Percentiles rank a stretch among this genome's conserved stretches.
These are phyloP conservation scores for Drosophila erecta DNA, from an alignment of 1,140 invertebrate species.

Conservation along the genomic window DNA sequence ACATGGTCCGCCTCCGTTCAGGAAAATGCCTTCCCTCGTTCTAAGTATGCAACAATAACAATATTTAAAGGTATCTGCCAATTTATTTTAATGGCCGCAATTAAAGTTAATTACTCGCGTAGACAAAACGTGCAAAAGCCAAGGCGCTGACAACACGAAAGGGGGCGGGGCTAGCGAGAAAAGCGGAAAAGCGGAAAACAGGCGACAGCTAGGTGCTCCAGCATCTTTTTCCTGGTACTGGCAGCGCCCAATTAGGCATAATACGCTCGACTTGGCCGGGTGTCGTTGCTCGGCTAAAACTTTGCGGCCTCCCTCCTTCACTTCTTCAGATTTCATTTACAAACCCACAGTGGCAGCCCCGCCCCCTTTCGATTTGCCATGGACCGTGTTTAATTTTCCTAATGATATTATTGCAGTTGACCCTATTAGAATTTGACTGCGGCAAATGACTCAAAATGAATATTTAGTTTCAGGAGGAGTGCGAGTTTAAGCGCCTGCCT, in stretches of 20 bases:
- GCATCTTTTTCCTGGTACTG: constrained; percentile 45
- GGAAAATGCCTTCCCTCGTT: constrained; percentile 15
- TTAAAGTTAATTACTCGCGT: constrained; percentile 84
- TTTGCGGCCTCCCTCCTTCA: constrained; percentile 49
- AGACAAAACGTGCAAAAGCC: constrained; percentile 83
- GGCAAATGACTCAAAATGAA: constrained; percentile 81
- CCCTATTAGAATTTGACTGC: constrained; percentile 79
- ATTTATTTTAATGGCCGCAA: constrained; percentile 84
- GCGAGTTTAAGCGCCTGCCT: constrained; percentile 52
- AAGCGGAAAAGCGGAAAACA: constrained; percentile 30
- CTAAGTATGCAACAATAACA: constrained; percentile 82
- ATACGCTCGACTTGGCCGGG: constrained; percentile 75
- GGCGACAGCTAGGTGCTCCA: constrained; percentile 59
- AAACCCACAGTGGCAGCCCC: neutral
- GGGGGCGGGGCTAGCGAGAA: constrained; percentile 1
- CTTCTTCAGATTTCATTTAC: constrained; percentile 1
- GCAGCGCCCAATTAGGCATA: constrained; percentile 81
- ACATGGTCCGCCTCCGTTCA: constrained; percentile 6
- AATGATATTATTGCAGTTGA: constrained; percentile 84
- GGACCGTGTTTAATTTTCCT: constrained; percentile 79
- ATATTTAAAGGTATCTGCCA: constrained; percentile 84
- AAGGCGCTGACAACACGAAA: constrained; percentile 22
- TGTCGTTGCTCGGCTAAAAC: constrained; percentile 62
- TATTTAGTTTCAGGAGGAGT: constrained; percentile 58
- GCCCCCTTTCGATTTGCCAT: constrained; percentile 22